Evolutionary conservation across 2,888 invertebrate species (phyloP).

Genomic region (Blastobasis adustella): DNA sequence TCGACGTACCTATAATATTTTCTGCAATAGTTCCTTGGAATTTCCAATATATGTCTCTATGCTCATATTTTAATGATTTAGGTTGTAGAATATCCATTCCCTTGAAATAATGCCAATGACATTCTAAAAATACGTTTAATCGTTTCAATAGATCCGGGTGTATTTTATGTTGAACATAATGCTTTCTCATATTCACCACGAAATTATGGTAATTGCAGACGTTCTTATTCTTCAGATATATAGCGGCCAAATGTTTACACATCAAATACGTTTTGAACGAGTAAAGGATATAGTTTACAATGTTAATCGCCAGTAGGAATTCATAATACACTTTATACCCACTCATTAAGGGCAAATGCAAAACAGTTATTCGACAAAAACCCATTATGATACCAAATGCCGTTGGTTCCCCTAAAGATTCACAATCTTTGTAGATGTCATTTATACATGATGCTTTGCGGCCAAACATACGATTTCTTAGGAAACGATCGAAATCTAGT

Average conservation of each 20-base stretch:
- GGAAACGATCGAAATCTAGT: neutral
- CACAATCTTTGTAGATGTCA: neutral
- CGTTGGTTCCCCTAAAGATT: neutral
- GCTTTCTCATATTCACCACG: conserved; percentile 35
- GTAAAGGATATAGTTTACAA: conserved; percentile 23
- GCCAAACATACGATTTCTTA: neutral
- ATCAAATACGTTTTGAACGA: conserved; percentile 21
- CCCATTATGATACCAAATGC: neutral
- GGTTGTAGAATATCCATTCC: conserved; percentile 45
- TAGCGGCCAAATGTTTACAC: conserved; percentile 27
- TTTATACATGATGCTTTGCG: neutral
- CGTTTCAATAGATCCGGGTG: conserved; percentile 40
- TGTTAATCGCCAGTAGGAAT: conserved; percentile 4
- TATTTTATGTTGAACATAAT: conserved; percentile 37
- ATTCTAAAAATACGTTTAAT: conserved; percentile 42
- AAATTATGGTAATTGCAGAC: conserved; percentile 39
- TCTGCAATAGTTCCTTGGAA: conserved; percentile 51
- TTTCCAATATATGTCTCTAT: conserved; percentile 51
- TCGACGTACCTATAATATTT: conserved; percentile 38
- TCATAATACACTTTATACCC: neutral
- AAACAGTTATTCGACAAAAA: neutral
- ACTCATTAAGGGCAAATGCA: neutral
- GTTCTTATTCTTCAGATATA: conserved; percentile 36
- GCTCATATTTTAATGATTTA: conserved; percentile 37
- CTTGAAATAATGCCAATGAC: conserved; percentile 53